A percentile compares a stretch with the other conserved stretches of the same genome.
These are phyloP conservation scores for Taeniopygia guttata DNA, from an alignment of 2,797 vertebrate species.

Conservation along the genomic window DNA sequence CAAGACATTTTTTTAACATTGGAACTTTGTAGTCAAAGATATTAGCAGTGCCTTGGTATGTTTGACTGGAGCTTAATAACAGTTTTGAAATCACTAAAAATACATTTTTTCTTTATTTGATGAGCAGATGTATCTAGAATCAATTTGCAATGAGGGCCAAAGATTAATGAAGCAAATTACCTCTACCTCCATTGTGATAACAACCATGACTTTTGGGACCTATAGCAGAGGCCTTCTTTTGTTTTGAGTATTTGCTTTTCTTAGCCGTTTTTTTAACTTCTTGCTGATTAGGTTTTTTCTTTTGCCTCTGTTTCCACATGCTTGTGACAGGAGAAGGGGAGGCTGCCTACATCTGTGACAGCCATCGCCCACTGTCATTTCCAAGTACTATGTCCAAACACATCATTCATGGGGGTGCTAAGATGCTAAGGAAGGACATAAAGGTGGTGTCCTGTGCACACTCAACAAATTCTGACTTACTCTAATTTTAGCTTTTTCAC, in stretches of 20 bases:
- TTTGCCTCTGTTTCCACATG: background rate
- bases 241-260: background rate
- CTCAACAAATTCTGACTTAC: background rate
- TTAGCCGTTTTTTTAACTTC: background rate
- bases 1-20: background rate
- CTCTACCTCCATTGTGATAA: background rate
- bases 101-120: background rate
- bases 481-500: background rate
- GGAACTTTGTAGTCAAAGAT: background rate
- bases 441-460: background rate
- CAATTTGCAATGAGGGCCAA: background rate
- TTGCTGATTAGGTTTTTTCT: rapidly evolving
- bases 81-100: background rate
- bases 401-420: background rate
- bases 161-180: background rate
- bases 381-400: background rate
- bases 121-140: background rate
- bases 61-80: background rate
- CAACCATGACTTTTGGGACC: background rate
- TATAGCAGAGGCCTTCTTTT: background rate
- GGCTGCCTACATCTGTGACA: rapidly evolving
- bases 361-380: rapidly evolving
- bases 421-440: background rate
- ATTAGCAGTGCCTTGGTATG: background rate
- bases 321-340: background rate